Evolutionary conservation across 2,797 vertebrate genomes (phyloP).

Genomic region (Morelia viridis): DNA sequence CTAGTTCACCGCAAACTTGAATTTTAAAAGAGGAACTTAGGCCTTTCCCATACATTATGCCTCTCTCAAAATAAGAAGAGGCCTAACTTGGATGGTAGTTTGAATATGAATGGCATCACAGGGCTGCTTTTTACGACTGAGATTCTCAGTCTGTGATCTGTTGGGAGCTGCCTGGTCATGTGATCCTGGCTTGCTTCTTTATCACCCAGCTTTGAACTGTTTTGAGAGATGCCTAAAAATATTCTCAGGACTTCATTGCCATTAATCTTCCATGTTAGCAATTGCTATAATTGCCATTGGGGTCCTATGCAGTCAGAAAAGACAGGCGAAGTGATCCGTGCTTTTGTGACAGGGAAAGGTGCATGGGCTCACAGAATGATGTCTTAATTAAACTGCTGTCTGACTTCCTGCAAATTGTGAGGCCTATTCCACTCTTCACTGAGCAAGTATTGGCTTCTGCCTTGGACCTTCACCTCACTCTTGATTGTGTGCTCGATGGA

Average conservation of each 20-base stretch:
- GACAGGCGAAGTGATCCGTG: conserved; percentile 34
- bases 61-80: background rate
- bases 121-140: background rate
- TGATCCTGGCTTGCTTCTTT: conserved; percentile 7
- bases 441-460: background rate
- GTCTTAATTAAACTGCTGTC: conserved; percentile 43
- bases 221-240: conserved; percentile 50
- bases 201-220: conserved; percentile 46
- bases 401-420: background rate
- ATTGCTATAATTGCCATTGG: conserved; percentile 41
- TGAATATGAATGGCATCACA: background rate
- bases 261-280: conserved; percentile 36
- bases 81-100: background rate
- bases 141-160: conserved; percentile 1
- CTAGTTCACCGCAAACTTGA: background rate
- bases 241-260: conserved; percentile 43
- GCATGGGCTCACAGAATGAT: conserved; percentile 24
- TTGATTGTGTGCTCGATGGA: background rate
- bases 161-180: conserved; percentile 1
- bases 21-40: background rate
- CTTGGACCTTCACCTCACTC: background rate
- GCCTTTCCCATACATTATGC: background rate
- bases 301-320: conserved; percentile 39
- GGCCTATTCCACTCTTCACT: background rate
- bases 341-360: conserved; percentile 30